Conservation (phyloP, 2,888 invertebrate species). For the Vesta saturnalis region DNA sequence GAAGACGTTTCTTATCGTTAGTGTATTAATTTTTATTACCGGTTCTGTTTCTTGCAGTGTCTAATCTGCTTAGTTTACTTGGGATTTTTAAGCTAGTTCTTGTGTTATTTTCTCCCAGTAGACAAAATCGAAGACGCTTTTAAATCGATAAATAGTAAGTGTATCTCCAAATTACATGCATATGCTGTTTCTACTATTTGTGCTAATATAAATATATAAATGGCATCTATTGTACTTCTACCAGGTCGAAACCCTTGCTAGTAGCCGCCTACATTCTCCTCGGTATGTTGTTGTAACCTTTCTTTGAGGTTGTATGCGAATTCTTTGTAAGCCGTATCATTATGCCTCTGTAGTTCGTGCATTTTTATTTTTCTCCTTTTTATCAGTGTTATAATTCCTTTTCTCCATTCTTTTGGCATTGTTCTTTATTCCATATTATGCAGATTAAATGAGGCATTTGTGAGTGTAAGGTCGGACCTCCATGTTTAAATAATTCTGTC, state of each 20-base stretch:
- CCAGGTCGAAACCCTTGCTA: slow-evolving; percentile 1
- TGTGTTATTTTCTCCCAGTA: not conserved
- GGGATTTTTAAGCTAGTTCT: not conserved
- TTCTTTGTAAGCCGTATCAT: not conserved
- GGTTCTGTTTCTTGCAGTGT: not conserved
- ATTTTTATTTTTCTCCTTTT: no score
- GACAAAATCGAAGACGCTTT: slow-evolving; percentile 1
- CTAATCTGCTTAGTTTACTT: not conserved
- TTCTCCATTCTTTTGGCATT: no score
- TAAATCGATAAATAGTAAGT: not conserved
- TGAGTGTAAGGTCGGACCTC: no score
- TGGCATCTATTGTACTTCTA: no score
- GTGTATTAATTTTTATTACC: not conserved
- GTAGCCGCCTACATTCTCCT: not conserved
- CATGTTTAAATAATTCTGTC: no score
- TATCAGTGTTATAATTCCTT: no score
- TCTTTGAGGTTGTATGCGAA: not conserved
- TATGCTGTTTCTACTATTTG: not conserved
- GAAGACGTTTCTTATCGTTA: not conserved
- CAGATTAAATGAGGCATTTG: no score
- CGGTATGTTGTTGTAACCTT: not conserved
- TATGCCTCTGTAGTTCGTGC: not conserved
- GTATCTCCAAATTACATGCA: not conserved
- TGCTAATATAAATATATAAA: no score
- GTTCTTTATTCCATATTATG: no score